Base-by-base conservation (phyloP, 2,113 vertebrate genomes). In the Mystacornis crossleyi region DNA sequence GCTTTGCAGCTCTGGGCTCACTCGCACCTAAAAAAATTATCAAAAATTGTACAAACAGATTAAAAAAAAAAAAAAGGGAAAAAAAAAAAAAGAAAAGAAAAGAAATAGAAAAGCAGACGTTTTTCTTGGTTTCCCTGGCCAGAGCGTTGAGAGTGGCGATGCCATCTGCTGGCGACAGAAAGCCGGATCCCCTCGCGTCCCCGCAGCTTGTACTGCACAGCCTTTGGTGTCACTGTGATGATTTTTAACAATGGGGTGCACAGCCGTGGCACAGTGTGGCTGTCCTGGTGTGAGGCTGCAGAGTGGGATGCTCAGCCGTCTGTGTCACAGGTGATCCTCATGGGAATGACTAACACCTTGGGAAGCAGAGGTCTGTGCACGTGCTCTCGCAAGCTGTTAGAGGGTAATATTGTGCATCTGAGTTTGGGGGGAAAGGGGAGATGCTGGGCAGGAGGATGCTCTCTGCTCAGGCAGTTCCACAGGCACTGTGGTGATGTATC, bases 131-230 rank as follows among this genome's bases (percentile, higher is more conserved):
- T 77, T 79, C 31, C 20, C 11, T 20, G 50, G 19, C 4, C 58
- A 17, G 71, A 57, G 34, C 38, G 8, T 18, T 36, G 84, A 18
- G 43, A 47, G 81, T 62, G 86, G 78, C 65, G 31, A 69, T 94
- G 96, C 95, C 95, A 96, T 88, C 96, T 97, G 93, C 95, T 96
- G 97, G 95, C 18, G 47, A 48, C 42, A 86, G 38, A 42, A 33
- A 81, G 20, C 19, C 66, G 3, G 8, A 24, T 82, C n/a, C n/a
- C 51, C 18, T 65, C 42, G 6, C 8, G 1, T n/a, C 72, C 50
- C 40, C 10, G 14, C 53, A 16, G 43, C 31, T 43, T 21, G 61
- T 9, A 9, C n/a, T 13, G 58, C 48, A 3, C 20, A 23, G 38
- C 18, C 9, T 50, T 71, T 33, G 24, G 18, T 31, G 26, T 61